These are phyloP conservation scores for Polypedilum vanderplanki DNA, from an alignment of 1,140 invertebrate genomes.

Conservation along the genomic window DNA sequence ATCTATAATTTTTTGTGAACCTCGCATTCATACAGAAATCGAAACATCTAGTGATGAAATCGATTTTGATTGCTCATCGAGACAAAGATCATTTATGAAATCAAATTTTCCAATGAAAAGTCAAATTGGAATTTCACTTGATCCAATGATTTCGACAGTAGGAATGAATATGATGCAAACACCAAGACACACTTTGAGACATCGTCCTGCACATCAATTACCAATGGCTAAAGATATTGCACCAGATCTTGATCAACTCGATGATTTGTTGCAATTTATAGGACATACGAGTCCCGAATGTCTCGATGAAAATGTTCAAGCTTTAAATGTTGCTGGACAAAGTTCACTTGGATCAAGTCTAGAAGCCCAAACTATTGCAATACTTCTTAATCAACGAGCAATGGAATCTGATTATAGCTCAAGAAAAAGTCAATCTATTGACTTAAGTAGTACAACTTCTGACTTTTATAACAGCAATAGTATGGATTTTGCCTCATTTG, in stretches of 20 bases:
- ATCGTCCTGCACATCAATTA: slow-evolving; percentile 63
- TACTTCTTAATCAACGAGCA: slow-evolving; percentile 71
- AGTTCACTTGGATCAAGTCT: slow-evolving; percentile 59
- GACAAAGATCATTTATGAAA: neutral
- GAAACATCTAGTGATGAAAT: neutral
- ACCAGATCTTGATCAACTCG: slow-evolving; percentile 84
- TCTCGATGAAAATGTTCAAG: slow-evolving; percentile 58
- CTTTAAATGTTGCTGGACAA: slow-evolving; percentile 63
- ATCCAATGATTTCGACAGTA: slow-evolving; percentile 38
- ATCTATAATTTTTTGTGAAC: slow-evolving; percentile 76
- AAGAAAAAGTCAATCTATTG: slow-evolving; percentile 42
- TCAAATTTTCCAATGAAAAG: neutral
- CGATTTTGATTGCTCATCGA: neutral
- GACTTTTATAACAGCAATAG: slow-evolving; percentile 32
- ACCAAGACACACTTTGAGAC: slow-evolving; percentile 59
- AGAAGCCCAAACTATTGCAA: slow-evolving; percentile 78
- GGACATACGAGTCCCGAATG: slow-evolving; percentile 90
- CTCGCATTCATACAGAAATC: slow-evolving; percentile 40
- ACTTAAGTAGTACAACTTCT: slow-evolving; percentile 33
- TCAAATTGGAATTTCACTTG: slow-evolving; percentile 33
- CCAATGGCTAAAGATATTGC: slow-evolving; percentile 76
- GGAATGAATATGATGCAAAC: slow-evolving; percentile 41
- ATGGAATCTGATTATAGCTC: slow-evolving; percentile 64
- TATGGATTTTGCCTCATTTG: slow-evolving; percentile 33
- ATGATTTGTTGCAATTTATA: slow-evolving; percentile 88